A percentile compares a stretch with the other conserved stretches of the same genome.
phyloP scores from a whole-genome alignment of 2,888 invertebrate genomes.

The Phortica magna region DNA sequence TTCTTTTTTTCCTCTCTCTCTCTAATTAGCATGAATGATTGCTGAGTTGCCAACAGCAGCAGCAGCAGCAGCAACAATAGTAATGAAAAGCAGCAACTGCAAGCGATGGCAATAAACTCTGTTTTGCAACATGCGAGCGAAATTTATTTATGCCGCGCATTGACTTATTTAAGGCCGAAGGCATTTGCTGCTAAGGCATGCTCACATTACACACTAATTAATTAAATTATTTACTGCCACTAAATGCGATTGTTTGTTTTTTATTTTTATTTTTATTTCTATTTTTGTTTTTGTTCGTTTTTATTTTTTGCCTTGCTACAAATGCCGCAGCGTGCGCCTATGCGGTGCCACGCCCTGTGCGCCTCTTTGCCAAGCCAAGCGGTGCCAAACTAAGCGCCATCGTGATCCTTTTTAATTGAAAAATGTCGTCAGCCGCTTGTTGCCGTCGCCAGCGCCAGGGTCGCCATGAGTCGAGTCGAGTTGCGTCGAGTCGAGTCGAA shows the following conservation, averaged over 20 bases:
- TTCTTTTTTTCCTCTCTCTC: constrained; percentile 25
- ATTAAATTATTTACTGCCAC: constrained; percentile 7
- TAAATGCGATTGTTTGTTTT: background rate
- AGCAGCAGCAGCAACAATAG: constrained; percentile 29
- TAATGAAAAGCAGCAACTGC: background rate
- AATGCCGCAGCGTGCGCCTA: background rate
- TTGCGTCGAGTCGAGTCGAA: background rate
- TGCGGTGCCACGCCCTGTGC: background rate
- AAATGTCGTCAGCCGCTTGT: constrained; percentile 66
- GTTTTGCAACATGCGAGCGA: background rate
- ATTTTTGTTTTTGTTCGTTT: no score
- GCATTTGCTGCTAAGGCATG: background rate
- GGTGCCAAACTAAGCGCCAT: constrained; percentile 66
- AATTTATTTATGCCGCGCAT: background rate
- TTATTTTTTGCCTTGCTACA: no score
- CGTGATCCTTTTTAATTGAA: constrained; percentile 74
- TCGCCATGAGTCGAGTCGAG: background rate
- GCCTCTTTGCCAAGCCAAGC: background rate
- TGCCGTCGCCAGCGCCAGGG: background rate
- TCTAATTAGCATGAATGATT: constrained; percentile 39
- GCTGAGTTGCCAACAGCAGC: constrained; percentile 66
- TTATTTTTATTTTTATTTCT: no score
- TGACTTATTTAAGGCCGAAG: background rate
- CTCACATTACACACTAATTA: background rate
- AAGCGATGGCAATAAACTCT: constrained; percentile 33